phyloP scores from a whole-genome alignment of 2,888 invertebrate species.

The Blastobasis lacticolella region DNA sequence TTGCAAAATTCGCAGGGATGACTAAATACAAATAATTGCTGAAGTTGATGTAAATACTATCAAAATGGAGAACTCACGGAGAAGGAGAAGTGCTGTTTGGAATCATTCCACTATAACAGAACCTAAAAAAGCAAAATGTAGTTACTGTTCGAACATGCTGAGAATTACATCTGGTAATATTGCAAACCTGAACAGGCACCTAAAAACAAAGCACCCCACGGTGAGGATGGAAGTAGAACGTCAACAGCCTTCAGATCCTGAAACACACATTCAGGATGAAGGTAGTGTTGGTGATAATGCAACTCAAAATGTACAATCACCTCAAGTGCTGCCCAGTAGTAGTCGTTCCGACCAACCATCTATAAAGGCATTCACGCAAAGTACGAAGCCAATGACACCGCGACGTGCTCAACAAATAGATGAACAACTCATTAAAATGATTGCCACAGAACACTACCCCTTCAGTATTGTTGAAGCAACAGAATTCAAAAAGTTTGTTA shows the following conservation, averaged over 20 bases:
- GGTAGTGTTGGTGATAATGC: not conserved
- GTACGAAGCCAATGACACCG: conserved; percentile 1
- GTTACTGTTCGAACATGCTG: conserved; percentile 3
- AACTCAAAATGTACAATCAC: not conserved
- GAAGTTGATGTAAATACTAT: no score
- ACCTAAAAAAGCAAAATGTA: conserved; percentile 6
- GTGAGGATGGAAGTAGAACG: not conserved
- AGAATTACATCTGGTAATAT: conserved; percentile 3
- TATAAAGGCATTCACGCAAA: not conserved
- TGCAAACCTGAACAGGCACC: conserved; percentile 10
- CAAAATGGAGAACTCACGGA: no score
- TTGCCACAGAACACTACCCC: conserved; percentile 6
- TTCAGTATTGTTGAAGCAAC: conserved; percentile 11
- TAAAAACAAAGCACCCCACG: conserved; percentile 9
- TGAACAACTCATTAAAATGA: conserved; percentile 6
- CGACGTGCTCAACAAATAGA: conserved; percentile 2
- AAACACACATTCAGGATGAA: no score
- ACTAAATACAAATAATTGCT: no score
- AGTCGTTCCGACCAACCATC: not conserved
- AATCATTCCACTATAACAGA: conserved; percentile 6
- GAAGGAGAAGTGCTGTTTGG: conserved; percentile 6
- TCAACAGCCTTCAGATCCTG: not conserved
- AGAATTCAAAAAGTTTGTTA: conserved; percentile 10
- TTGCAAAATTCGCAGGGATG: no score
- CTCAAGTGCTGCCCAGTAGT: not conserved